phyloP scores from a whole-genome alignment of 92 coral and sea anemone species.

The Scolanthus callimorphus region DNA sequence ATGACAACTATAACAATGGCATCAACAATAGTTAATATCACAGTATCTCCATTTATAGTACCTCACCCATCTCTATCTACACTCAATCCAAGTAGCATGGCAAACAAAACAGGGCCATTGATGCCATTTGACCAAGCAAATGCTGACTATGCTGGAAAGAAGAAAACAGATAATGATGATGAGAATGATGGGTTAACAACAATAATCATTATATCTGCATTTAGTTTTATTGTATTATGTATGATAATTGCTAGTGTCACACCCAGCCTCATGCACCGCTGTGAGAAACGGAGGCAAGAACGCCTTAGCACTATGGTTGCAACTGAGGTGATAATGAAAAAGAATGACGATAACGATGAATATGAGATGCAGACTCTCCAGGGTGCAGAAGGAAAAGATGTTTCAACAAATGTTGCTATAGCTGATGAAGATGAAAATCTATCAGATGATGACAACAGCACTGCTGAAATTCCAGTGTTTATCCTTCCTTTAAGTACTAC shows the following conservation, averaged over 20 bases:
- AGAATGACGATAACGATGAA: no score
- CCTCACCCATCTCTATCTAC: conserved; percentile 11
- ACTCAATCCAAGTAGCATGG: background rate
- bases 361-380: conserved; percentile 26
- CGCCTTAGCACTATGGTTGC: conserved; percentile 18
- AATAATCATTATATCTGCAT: conserved; percentile 60
- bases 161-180: conserved; percentile 28
- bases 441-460: conserved; percentile 1
- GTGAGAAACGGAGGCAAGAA: conserved; percentile 46
- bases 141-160: background rate
- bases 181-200: conserved; percentile 62
- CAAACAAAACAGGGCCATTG: conserved; percentile 27
- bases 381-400: background rate
- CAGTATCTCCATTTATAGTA: conserved; percentile 1
- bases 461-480: background rate
- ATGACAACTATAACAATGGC: conserved; percentile 1
- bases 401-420: conserved; percentile 32
- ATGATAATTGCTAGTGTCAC: conserved; percentile 65
- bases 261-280: conserved; percentile 61
- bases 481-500: background rate
- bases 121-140: conserved; percentile 1
- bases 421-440: conserved; percentile 19
- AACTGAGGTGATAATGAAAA: conserved; percentile 6
- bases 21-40: background rate
- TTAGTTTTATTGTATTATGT: conserved; percentile 64